Conservation (phyloP, 2,113 vertebrate species). For the Cochlearius cochlearius region DNA sequence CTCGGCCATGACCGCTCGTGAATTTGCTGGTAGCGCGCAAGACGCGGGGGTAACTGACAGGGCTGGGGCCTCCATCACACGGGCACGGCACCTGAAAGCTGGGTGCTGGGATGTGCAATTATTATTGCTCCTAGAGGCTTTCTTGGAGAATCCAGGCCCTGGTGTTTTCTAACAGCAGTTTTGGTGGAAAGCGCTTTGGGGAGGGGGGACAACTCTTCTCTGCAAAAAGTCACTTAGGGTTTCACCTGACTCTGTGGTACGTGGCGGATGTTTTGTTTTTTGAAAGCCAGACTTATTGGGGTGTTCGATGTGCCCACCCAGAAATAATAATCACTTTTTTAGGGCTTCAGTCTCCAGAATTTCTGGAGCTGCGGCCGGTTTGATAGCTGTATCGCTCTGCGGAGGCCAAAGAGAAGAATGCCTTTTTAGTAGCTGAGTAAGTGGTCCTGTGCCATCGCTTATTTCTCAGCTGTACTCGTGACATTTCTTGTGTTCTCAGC, state of each 20-base stretch:
- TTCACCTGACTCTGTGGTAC: neutral
- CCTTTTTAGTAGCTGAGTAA: conserved; percentile 49
- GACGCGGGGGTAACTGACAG: neutral
- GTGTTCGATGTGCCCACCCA: neutral
- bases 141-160: neutral
- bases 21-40: neutral
- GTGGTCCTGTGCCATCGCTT: conserved; percentile 55
- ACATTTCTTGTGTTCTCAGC: conserved; percentile 55
- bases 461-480: conserved; percentile 34
- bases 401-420: conserved; percentile 21
- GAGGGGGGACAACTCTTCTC: neutral
- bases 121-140: neutral
- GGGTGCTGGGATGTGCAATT: neutral
- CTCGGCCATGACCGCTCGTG: accelerated
- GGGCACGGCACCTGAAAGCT: neutral
- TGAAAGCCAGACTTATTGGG: neutral
- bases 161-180: neutral
- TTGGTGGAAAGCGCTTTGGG: neutral
- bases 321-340: neutral
- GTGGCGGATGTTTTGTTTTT: neutral
- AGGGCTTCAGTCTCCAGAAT: neutral
- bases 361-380: neutral
- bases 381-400: neutral
- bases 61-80: neutral
- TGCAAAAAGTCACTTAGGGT: neutral